Evolutionary conservation across 2,888 invertebrate genomes (phyloP).

Genomic region (Melanotus villosus): DNA sequence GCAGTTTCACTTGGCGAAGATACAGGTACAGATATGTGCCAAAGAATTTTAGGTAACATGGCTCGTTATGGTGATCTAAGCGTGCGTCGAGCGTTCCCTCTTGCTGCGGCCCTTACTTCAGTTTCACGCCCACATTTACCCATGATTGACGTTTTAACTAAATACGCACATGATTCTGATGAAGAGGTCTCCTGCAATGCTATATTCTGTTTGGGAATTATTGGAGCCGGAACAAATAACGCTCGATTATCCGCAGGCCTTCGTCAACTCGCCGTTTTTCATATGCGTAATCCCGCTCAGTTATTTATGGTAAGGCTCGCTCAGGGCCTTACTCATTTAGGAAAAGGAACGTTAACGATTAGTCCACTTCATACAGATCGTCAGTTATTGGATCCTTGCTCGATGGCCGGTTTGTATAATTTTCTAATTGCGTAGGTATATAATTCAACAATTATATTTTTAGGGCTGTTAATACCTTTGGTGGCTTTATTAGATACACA

Average conservation of each 20-base stretch:
- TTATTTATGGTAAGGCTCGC: slow-evolving; percentile 97
- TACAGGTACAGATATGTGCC: slow-evolving; percentile 98
- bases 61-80: slow-evolving; percentile 74
- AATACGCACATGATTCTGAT: slow-evolving; percentile 98
- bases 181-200: slow-evolving; percentile 98
- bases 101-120: slow-evolving; percentile 94
- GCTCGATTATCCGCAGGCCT: slow-evolving; percentile 96
- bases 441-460: slow-evolving; percentile 9
- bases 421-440: not conserved
- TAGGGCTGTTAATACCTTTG: slow-evolving; percentile 62
- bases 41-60: slow-evolving; percentile 93
- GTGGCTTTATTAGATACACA: slow-evolving; percentile 62
- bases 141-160: slow-evolving; percentile 96
- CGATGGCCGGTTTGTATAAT: slow-evolving; percentile 82
- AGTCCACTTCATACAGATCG: slow-evolving; percentile 97
- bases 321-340: slow-evolving; percentile 96
- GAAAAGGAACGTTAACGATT: slow-evolving; percentile 97
- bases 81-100: slow-evolving; percentile 94
- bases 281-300: slow-evolving; percentile 96
- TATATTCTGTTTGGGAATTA: slow-evolving; percentile 97
- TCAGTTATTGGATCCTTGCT: slow-evolving; percentile 93
- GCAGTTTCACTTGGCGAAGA: slow-evolving; percentile 98
- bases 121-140: slow-evolving; percentile 96
- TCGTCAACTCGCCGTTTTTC: slow-evolving; percentile 95
- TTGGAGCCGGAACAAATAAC: slow-evolving; percentile 90